These are phyloP conservation scores for Pseudorasbora parva DNA, from an alignment of 2,113 vertebrate genomes.

Conservation along the genomic window DNA sequence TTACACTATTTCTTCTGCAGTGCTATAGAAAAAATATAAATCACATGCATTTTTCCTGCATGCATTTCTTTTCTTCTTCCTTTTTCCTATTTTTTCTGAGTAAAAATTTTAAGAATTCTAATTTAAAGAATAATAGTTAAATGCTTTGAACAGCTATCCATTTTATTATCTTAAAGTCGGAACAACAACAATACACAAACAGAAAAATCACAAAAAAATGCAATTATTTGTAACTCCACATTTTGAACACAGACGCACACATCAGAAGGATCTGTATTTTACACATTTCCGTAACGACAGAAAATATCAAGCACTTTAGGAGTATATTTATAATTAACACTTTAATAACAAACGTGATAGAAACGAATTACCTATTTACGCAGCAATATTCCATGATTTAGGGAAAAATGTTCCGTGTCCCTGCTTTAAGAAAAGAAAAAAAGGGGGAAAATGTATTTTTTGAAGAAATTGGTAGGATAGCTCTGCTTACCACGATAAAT, in stretches of 20 bases:
- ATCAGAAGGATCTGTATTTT: not conserved
- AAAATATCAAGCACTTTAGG: not conserved
- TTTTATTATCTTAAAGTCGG: not conserved
- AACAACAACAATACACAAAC: not conserved
- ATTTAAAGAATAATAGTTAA: not conserved
- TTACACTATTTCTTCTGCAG: no score
- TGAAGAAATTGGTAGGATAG: not conserved
- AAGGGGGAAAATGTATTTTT: no score
- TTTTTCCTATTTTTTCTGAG: no score
- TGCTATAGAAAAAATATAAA: no score
- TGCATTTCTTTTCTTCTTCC: no score
- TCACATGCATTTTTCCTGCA: no score
- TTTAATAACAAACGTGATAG: not conserved
- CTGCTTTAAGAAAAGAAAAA: not conserved
- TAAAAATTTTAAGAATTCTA: no score
- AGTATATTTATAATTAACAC: not conserved
- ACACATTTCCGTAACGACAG: not conserved
- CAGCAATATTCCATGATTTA: not conserved
- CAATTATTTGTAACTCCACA: not conserved
- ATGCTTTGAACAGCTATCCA: not conserved
- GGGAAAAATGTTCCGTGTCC: not conserved
- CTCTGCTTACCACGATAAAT: not conserved
- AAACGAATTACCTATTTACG: not conserved
- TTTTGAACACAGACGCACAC: not conserved
- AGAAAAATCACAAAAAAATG: not conserved